Evolutionary conservation across 2,888 invertebrate genomes (phyloP).

Genomic region (Callyntrura guangdongensis): DNA sequence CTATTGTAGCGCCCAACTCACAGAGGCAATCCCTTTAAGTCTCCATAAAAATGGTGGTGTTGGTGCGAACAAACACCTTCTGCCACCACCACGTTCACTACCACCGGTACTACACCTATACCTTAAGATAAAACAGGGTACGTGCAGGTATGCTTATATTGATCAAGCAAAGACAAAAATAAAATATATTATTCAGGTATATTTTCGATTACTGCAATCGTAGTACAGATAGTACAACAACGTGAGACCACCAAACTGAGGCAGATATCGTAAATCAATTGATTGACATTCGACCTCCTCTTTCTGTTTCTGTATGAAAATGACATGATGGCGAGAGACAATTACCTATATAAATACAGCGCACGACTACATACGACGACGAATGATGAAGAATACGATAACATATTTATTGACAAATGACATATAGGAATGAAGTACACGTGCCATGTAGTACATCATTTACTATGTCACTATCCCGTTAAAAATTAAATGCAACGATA

Average conservation of each 20-base stretch:
- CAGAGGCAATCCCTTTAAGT: background rate
- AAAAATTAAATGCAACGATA: slow-evolving; percentile 10
- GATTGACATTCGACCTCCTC: slow-evolving; percentile 66
- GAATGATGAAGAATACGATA: no score
- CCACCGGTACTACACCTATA: background rate
- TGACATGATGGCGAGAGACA: background rate
- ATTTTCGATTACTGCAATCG: no score
- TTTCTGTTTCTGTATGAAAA: background rate
- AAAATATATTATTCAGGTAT: slow-evolving; percentile 14
- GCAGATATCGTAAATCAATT: slow-evolving; percentile 64
- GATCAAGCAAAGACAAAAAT: slow-evolving; percentile 4
- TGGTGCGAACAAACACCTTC: background rate
- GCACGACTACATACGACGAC: background rate
- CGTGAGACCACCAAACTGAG: slow-evolving; percentile 57
- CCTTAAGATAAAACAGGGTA: background rate
- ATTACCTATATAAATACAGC: background rate
- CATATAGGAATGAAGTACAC: background rate
- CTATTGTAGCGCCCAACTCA: background rate
- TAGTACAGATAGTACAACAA: background rate
- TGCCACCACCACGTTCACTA: background rate
- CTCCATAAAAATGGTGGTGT: background rate
- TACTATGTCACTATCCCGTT: background rate
- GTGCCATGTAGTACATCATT: background rate
- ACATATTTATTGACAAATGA: background rate
- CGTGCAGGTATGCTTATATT: background rate